A percentile compares a stretch with the other conserved stretches of the same genome.
These are phyloP conservation scores for Daphoenositta chrysoptera DNA, from an alignment of 2,113 vertebrate species.

Conservation along the genomic window DNA sequence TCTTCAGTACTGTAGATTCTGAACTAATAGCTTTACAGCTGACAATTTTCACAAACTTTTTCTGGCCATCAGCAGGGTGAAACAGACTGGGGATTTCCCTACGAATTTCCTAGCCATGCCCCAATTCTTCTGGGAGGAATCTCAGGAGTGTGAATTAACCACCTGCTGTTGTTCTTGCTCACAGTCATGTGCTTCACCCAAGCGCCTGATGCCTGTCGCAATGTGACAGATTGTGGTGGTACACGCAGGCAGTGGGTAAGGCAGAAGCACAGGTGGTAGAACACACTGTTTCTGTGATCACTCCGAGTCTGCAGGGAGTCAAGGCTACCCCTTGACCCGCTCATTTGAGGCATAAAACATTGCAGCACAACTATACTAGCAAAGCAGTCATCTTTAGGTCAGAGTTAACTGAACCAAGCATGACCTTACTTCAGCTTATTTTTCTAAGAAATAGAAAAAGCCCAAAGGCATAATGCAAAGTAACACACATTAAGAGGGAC, in stretches of 20 bases:
- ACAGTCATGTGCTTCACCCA: background rate
- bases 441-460: too few species aligned
- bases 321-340: background rate
- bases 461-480: slow-evolving; percentile 26
- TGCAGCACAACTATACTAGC: background rate
- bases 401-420: background rate
- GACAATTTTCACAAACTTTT: background rate
- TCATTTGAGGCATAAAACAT: background rate
- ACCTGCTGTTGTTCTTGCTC: background rate
- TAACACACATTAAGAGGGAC: background rate
- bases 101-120: background rate
- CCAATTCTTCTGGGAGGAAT: background rate
- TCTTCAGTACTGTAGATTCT: background rate
- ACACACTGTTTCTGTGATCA: background rate
- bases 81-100: background rate
- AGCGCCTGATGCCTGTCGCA: fast-evolving
- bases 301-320: background rate
- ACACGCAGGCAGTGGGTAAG: background rate
- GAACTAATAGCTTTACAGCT: background rate
- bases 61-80: background rate
- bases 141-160: background rate
- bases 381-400: background rate
- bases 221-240: background rate
- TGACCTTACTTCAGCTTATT: background rate
- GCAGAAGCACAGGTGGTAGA: background rate